A percentile compares a stretch with the other conserved stretches of the same genome.
phyloP scores from a whole-genome alignment of 2,797 vertebrate species.

The Periparus ater region DNA sequence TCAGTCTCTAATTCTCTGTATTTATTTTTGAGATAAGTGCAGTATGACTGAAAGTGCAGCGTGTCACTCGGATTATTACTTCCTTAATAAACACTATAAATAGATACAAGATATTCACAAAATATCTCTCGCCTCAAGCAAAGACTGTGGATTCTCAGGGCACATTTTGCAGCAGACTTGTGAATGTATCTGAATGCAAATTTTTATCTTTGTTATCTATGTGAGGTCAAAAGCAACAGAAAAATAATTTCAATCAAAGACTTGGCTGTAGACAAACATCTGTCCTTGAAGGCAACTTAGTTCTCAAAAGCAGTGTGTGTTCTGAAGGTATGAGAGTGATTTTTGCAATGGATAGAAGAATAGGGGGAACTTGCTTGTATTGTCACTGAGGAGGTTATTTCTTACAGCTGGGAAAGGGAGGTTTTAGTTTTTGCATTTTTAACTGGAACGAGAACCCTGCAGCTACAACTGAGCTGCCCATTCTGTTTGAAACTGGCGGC shows the following conservation, averaged over 20 bases:
- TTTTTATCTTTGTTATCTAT: background rate
- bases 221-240: background rate
- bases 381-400: fast-evolving
- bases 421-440: background rate
- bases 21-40: background rate
- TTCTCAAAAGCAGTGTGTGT: background rate
- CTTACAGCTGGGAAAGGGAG: background rate
- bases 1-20: background rate
- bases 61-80: background rate
- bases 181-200: fast-evolving
- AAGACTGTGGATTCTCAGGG: background rate
- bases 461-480: background rate
- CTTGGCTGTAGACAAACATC: background rate
- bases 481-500: background rate
- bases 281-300: background rate
- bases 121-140: background rate
- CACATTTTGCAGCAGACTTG: background rate
- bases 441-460: background rate
- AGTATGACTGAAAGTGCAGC: background rate
- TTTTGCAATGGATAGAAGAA: background rate
- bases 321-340: background rate
- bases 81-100: background rate
- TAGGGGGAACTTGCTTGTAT: background rate
- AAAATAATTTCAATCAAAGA: background rate
- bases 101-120: background rate